Evolutionary conservation across 1,140 invertebrate species (phyloP).

Genomic region (Drosophila kurseongensis): DNA sequence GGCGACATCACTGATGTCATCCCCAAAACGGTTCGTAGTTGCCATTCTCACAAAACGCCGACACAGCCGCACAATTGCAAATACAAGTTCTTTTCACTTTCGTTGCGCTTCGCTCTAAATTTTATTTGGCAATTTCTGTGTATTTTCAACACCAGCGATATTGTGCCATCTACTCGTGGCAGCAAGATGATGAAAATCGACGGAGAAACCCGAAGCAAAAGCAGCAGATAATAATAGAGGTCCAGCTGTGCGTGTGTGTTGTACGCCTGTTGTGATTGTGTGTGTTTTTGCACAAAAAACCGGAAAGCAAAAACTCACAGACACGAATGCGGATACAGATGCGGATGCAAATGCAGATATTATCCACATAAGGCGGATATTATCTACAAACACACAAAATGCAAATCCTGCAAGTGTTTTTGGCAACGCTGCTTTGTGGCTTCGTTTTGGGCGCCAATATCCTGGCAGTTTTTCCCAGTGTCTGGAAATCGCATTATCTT

Average conservation of each 20-base stretch:
- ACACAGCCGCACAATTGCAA: slow-evolving; percentile 50
- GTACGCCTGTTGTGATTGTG: slow-evolving; percentile 6
- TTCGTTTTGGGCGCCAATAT: slow-evolving; percentile 61
- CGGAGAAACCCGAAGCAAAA: slow-evolving; percentile 28
- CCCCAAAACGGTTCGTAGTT: background rate
- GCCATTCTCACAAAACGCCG: slow-evolving; percentile 43
- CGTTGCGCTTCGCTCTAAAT: slow-evolving; percentile 51
- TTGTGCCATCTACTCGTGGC: slow-evolving; percentile 28
- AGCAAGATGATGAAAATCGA: slow-evolving; percentile 58
- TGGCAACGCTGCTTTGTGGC: slow-evolving; percentile 44
- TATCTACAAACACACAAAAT: slow-evolving; percentile 38
- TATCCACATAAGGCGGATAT: slow-evolving; percentile 2
- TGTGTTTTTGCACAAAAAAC: slow-evolving; percentile 51
- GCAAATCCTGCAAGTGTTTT: slow-evolving; percentile 54
- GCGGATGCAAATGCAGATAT: slow-evolving; percentile 11
- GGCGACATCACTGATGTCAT: background rate
- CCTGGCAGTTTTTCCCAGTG: slow-evolving; percentile 75
- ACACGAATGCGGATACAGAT: slow-evolving; percentile 38
- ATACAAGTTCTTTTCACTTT: slow-evolving; percentile 68
- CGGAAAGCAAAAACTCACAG: slow-evolving; percentile 51
- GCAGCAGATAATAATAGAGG: slow-evolving; percentile 70
- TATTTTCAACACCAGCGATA: slow-evolving; percentile 48
- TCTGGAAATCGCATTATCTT: slow-evolving; percentile 80
- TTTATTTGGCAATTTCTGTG: slow-evolving; percentile 49
- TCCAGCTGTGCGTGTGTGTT: background rate